Base-by-base conservation (phyloP, 2,113 vertebrate species). In the Chaetura pelagica region DNA sequence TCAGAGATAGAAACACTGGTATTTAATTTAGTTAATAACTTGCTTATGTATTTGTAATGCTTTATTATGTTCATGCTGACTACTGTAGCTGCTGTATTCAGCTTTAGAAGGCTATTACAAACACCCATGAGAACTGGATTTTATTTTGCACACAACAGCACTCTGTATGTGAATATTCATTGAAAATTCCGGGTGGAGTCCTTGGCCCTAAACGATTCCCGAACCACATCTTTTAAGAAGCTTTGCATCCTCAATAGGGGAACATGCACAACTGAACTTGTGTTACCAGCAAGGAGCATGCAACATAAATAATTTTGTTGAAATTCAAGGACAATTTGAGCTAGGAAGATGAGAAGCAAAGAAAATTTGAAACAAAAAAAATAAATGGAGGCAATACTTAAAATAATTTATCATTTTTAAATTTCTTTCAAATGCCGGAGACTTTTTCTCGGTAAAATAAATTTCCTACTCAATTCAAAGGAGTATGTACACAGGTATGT, bases 21-120 rank as follows among this genome's bases (percentile, higher is more conserved):
- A 94, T 85, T 92, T 95, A 82, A 90, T 88, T 94, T 83, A 76
- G 62, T 90, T 95, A 89, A 72, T 71, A 88, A 93, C 67, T 72
- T n/a, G 58, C 67, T 90, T 72, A 68, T 68, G 76, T 30, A 63
- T 64, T 95, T 86, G 67, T 32, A 93, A 51, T 79, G 58, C 52
- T 94, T 91, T 83, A 94, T 93, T 80, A 73, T 38, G 80, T 34
- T 94, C 72, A 55, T 44, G 80, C 80, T 89, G 80, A 91, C 76
- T 95, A 23, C 49, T 64, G 34, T 40, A 85, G 7, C 30, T 63
- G 66, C 84, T 68, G 67, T 26, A 64, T 86, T 77, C 80, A 59
- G 59, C 54, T 86, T 68, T 68, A 38, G 54, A 74, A 73, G 63
- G 38, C 2, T 46, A 42, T 86, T 80, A 86, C 32, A 59, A 77